These are phyloP conservation scores for Zygogramma bicolorata DNA, from an alignment of 2,888 invertebrate genomes.

Conservation along the genomic window DNA sequence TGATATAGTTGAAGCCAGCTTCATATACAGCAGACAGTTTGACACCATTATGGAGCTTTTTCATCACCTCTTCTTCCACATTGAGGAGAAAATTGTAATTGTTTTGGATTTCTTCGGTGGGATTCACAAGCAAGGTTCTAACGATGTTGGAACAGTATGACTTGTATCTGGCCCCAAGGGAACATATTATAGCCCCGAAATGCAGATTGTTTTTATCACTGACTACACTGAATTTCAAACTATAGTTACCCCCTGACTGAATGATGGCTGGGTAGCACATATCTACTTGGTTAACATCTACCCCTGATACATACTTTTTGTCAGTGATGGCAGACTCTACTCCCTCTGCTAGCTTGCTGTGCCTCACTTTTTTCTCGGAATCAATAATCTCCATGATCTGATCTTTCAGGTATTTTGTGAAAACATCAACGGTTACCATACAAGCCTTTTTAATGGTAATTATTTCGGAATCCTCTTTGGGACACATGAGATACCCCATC, in stretches of 20 bases:
- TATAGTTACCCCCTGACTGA: conserved; percentile 97
- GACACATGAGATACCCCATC: conserved; percentile 89
- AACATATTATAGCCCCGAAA: conserved; percentile 96
- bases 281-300: conserved; percentile 91
- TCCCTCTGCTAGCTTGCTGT: conserved; percentile 93
- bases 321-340: conserved; percentile 94
- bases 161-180: conserved; percentile 94
- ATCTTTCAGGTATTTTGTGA: conserved; percentile 95
- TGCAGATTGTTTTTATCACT: conserved; percentile 95
- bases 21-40: conserved; percentile 92
- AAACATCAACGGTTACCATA: conserved; percentile 93
- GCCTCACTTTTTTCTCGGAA: conserved; percentile 98
- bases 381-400: conserved; percentile 99
- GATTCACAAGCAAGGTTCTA: conserved; percentile 96
- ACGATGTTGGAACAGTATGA: conserved; percentile 98
- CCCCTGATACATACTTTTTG: conserved; percentile 93
- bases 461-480: conserved; percentile 95
- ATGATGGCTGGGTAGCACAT: conserved; percentile 99
- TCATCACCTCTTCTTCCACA: conserved; percentile 91
- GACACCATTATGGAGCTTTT: conserved; percentile 83
- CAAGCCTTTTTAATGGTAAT: conserved; percentile 92
- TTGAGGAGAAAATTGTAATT: conserved; percentile 93
- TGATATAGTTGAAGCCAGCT: conserved; percentile 82
- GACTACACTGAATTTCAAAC: conserved; percentile 93
- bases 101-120: conserved; percentile 81